Base-by-base conservation (phyloP, 2,113 vertebrate genomes). In the Irena cyanogastra region DNA sequence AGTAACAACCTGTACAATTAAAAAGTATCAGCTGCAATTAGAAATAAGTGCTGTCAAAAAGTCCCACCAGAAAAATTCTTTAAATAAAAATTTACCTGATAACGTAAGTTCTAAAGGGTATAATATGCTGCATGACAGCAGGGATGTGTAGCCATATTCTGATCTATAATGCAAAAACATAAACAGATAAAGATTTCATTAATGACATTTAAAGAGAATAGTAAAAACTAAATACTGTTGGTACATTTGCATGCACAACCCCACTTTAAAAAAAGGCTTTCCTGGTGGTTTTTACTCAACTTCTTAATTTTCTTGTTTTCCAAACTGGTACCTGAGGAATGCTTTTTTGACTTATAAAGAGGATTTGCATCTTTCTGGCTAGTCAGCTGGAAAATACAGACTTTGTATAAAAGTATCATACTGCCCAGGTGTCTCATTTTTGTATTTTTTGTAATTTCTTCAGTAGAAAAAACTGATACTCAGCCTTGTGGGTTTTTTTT, bases 81-180 rank as follows among this genome's bases (percentile, higher is more conserved):
- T 70, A 89, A 89, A 93, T 63, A 66, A 87, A 94, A 84, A 93
- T 94, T 98, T 97, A 99, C 99, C 99, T 99, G 98, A 99, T 99
- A 92, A 99, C 99, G 3, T 99, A 99, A 45, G 99, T 99, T 97
- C 99, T 99, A 98, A 99, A 99, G 63, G 99, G 99, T 94, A 99
- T 99, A 97, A 99, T 99, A 97, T 99, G 99, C 98, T 99, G 99
- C 99, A 99, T 99, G 96, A 99, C 99, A 83, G 99, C 99, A 91
- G 99, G 99, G 95, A 99, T 99, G 98, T 99, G 99, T 92, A 99
- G 97, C 99, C 99, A 99, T 98, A 99, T 99, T 97, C 99, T 98
- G 98, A 99, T 99, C 99, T 99, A 98, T 47, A 97, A 95, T 87
- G 71, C 77, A 96, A 87, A 98, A 92, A 96, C 35, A 95, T 39